Evolutionary conservation across 2,888 invertebrate genomes (phyloP).

Genomic region (Hofmannophila pseudospretella): DNA sequence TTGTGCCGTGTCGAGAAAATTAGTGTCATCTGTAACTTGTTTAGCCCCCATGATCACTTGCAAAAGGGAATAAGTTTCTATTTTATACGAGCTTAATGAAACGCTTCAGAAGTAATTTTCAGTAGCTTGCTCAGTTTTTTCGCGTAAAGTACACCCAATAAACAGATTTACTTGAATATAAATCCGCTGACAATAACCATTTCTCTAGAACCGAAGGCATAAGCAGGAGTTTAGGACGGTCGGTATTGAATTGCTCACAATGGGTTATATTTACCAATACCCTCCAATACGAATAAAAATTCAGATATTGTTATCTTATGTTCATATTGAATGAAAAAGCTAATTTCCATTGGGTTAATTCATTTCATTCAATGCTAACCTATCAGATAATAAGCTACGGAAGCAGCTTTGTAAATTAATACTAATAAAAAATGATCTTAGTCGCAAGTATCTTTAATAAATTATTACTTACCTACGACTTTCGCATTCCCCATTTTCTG

Average conservation of each 20-base stretch:
- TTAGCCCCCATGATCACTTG: no score
- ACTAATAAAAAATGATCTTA: no score
- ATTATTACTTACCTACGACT: no score
- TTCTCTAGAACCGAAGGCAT: constrained; percentile 24
- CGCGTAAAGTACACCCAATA: constrained; percentile 5
- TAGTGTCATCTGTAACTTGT: neutral
- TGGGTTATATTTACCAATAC: constrained; percentile 29
- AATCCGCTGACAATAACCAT: constrained; percentile 23
- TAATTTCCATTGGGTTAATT: no score
- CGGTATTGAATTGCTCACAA: constrained; percentile 25
- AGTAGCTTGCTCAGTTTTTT: neutral
- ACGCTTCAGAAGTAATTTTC: neutral
- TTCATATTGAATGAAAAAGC: neutral
- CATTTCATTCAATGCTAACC: no score
- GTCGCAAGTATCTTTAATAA: no score
- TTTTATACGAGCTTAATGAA: no score
- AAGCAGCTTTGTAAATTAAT: no score
- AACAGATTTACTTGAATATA: constrained; percentile 12
- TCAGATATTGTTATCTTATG: neutral
- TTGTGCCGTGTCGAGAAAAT: constrained; percentile 1
- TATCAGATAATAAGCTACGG: no score
- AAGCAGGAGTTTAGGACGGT: constrained; percentile 24
- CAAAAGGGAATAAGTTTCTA: no score
- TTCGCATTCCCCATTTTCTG: no score
- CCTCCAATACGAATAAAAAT: neutral